Conservation (phyloP, 1,140 invertebrate genomes). For the Zaprionus tsacasi region DNA sequence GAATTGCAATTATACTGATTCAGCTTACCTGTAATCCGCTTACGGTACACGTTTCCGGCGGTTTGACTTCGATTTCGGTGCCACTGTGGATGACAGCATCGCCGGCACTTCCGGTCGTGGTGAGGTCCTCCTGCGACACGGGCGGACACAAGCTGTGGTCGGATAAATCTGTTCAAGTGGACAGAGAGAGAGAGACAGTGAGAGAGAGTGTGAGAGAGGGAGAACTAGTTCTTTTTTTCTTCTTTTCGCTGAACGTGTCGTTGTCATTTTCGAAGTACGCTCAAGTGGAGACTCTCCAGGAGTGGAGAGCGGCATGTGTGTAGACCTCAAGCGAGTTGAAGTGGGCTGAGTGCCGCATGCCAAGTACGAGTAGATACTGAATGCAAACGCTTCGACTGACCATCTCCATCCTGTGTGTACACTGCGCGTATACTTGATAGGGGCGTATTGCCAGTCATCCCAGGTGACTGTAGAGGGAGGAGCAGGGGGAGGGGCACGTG, state of each 20-base stretch:
- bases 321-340: constrained; percentile 19
- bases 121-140: constrained; percentile 69
- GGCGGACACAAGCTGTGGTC: constrained; percentile 75
- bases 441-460: constrained; percentile 36
- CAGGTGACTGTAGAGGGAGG: constrained; percentile 6
- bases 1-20: constrained; percentile 73
- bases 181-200: constrained; percentile 34
- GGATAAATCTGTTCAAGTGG: constrained; percentile 70
- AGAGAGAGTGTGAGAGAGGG: constrained; percentile 1
- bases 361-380: constrained; percentile 51
- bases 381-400: constrained; percentile 40
- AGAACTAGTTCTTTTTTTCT: constrained; percentile 32
- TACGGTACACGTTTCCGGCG: constrained; percentile 84
- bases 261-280: constrained; percentile 38
- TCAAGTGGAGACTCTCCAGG: constrained; percentile 24
- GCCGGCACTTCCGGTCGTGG: constrained; percentile 60
- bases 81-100: constrained; percentile 69
- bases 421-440: constrained; percentile 56
- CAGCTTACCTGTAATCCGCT: constrained; percentile 85
- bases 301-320: background rate
- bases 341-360: constrained; percentile 23
- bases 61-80: constrained; percentile 77
- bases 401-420: background rate
- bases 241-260: constrained; percentile 39
- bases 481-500: background rate